Conservation (phyloP, 2,113 vertebrate genomes). For the Potamarius usumacintae region DNA sequence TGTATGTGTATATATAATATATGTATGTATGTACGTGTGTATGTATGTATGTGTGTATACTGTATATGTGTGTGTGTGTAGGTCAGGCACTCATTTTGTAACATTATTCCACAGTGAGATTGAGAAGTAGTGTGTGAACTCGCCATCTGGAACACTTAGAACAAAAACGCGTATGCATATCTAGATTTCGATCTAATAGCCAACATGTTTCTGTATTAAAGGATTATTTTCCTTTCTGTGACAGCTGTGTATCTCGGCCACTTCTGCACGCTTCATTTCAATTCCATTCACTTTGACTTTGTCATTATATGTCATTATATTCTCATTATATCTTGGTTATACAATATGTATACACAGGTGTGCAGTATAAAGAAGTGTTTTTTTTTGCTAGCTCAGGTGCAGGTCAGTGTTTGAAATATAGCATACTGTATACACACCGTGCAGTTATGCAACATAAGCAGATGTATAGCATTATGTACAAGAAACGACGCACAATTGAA, state of each 20-base stretch:
- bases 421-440: neutral
- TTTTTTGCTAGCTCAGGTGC: neutral
- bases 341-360: constrained; percentile 12
- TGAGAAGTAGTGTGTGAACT: neutral
- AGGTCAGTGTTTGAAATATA: neutral
- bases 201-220: neutral
- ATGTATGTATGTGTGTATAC: too few relatives aligned
- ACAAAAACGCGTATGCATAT: neutral
- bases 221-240: neutral
- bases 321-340: neutral
- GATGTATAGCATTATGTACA: neutral
- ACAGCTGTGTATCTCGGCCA: constrained; percentile 3
- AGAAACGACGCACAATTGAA: neutral
- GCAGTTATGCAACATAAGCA: neutral
- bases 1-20: neutral
- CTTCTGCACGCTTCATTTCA: constrained; percentile 9
- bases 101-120: constrained; percentile 4
- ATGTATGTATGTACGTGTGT: too few relatives aligned
- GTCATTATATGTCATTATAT: neutral
- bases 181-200: neutral
- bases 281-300: constrained; percentile 2
- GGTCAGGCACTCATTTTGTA: constrained; percentile 6
- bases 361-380: neutral
- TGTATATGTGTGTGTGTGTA: neutral
- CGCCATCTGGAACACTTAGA: neutral